Evolutionary conservation across 2,113 vertebrate genomes (phyloP).

Genomic region (Caretta caretta): DNA sequence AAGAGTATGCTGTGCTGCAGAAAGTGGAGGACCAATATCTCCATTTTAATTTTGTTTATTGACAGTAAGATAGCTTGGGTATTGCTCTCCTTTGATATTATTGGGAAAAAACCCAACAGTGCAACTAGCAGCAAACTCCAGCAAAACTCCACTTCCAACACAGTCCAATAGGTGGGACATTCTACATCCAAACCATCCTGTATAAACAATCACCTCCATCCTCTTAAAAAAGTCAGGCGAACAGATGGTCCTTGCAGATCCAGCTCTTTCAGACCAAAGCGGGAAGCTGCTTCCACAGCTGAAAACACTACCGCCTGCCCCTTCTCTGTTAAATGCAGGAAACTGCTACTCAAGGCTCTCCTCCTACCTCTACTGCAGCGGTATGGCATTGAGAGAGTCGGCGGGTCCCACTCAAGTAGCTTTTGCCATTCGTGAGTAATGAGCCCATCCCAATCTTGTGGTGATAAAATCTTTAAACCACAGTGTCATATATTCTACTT

Average conservation of each 20-base stretch:
- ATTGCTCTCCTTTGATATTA: not conserved
- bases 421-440: not conserved
- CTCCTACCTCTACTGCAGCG: not conserved
- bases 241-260: not conserved
- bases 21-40: not conserved
- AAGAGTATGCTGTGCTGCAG: not conserved
- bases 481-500: not conserved
- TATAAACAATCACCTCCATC: not conserved
- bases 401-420: not conserved
- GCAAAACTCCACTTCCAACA: rapidly evolving
- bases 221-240: not conserved
- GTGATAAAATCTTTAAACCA: not conserved
- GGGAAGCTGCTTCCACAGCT: not conserved
- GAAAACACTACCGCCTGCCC: not conserved
- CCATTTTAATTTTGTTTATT: not conserved
- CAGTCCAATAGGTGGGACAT: not conserved
- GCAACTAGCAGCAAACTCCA: not conserved
- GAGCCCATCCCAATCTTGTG: not conserved
- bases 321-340: not conserved
- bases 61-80: not conserved
- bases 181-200: not conserved
- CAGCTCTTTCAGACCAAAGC: not conserved
- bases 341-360: not conserved
- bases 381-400: not conserved
- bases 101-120: rapidly evolving